Evolutionary conservation across 2,797 vertebrate species (phyloP).

Genomic region (Hydrocynus forskahlii): DNA sequence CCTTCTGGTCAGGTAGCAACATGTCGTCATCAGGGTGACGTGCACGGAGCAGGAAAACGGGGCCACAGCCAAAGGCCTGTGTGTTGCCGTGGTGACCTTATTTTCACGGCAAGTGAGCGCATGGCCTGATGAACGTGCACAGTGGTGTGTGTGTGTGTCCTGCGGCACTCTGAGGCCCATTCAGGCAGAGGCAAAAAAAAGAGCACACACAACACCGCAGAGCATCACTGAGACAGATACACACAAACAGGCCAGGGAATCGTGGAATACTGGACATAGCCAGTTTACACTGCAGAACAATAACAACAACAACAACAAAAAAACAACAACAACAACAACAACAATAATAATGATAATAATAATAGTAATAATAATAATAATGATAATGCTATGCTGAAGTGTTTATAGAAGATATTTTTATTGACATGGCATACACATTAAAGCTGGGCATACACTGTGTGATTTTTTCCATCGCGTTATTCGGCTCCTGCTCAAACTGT

Average conservation of each 20-base stretch:
- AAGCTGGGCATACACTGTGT: no score
- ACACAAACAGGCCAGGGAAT: conserved; percentile 2
- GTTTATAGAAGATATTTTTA: background rate
- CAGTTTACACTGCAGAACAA: background rate
- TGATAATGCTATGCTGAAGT: no score
- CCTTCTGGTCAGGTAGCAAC: conserved; percentile 38
- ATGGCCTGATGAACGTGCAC: conserved; percentile 49
- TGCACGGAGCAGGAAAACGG: conserved; percentile 33
- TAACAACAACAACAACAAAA: no score
- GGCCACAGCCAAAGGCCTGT: conserved; percentile 46
- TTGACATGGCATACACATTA: background rate
- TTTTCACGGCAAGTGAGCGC: conserved; percentile 55
- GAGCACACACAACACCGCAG: conserved; percentile 12
- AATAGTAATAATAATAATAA: no score
- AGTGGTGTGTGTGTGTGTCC: conserved; percentile 35
- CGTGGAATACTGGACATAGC: background rate
- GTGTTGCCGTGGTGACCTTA: conserved; percentile 58
- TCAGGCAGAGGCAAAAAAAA: conserved; percentile 42
- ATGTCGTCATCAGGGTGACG: conserved; percentile 50
- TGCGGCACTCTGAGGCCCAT: conserved; percentile 31
- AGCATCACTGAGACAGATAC: background rate
- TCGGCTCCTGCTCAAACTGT: no score
- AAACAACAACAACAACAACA: no score
- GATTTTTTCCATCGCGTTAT: no score
- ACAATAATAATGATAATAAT: no score